phyloP scores from a whole-genome alignment of 2,113 vertebrate species.

The Entelurus aequoreus region DNA sequence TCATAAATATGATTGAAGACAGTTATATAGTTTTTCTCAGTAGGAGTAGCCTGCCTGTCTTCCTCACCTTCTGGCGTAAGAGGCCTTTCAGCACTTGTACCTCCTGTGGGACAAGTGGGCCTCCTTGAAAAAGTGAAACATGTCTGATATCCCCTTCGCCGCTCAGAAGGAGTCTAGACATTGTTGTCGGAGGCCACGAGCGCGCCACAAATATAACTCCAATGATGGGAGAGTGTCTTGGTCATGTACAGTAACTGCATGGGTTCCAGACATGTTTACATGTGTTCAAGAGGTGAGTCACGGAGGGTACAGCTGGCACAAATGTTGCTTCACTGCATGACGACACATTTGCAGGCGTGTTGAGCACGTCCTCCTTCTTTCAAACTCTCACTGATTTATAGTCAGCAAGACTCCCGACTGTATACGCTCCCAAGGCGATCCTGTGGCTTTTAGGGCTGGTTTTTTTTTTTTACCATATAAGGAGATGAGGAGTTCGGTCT shows the following conservation, averaged over 20 bases:
- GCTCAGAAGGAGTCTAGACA: conserved; percentile 32
- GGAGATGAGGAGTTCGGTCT: conserved; percentile 65
- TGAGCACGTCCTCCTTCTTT: conserved; percentile 19
- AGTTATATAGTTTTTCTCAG: too few relatives aligned
- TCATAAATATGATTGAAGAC: too few relatives aligned
- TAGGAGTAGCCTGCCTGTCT: background rate
- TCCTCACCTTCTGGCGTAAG: background rate
- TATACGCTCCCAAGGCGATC: conserved; percentile 60
- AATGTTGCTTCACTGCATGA: background rate
- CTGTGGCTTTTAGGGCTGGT: conserved; percentile 66
- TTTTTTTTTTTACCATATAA: conserved; percentile 73
- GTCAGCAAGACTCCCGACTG: conserved; percentile 55
- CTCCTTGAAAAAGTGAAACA: conserved; percentile 19
- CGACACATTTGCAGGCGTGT: background rate
- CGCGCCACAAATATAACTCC: conserved; percentile 38
- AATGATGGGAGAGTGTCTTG: background rate
- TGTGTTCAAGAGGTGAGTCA: background rate
- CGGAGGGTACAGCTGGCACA: background rate
- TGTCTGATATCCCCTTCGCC: conserved; percentile 31
- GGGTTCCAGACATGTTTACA: background rate
- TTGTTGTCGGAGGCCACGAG: conserved; percentile 43
- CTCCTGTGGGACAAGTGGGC: conserved; percentile 16
- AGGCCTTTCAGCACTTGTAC: conserved; percentile 22
- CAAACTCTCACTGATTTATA: conserved; percentile 62
- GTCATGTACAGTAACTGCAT: too few relatives aligned